Percentiles rank a stretch among this genome's conserved stretches.
Conservation (phyloP, 2,888 invertebrate genomes). For the Orthosia incerta region DNA sequence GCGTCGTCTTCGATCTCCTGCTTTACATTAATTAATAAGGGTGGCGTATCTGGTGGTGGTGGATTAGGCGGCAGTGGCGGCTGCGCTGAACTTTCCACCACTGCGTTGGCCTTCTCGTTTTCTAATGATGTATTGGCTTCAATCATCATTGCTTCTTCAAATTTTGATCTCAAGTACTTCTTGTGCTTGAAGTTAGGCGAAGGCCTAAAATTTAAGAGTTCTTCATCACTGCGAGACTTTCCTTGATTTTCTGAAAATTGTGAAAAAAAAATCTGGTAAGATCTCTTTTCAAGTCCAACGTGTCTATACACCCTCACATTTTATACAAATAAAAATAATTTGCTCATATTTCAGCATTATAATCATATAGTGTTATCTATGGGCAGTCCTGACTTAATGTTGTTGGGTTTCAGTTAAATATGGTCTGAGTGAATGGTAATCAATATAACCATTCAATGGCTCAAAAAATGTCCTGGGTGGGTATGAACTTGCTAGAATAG, state of each 20-base stretch:
- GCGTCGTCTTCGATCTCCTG: slow-evolving; percentile 74
- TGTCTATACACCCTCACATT: no score
- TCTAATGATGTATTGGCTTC: slow-evolving; percentile 12
- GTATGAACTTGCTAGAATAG: no score
- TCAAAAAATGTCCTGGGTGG: no score
- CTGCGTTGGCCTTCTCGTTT: slow-evolving; percentile 23
- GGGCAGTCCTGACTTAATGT: no score
- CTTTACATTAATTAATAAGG: slow-evolving; percentile 65
- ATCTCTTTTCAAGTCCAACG: no score
- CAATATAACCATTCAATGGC: no score
- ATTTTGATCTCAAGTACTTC: slow-evolving; percentile 79
- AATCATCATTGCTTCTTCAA: slow-evolving; percentile 67
- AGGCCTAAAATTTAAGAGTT: slow-evolving; percentile 76
- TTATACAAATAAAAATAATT: no score
- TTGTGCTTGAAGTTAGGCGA: slow-evolving; percentile 82
- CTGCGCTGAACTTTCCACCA: slow-evolving; percentile 51
- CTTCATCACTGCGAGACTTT: slow-evolving; percentile 68
- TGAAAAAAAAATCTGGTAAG: no score
- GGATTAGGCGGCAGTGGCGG: slow-evolving; percentile 77
- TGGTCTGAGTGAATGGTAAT: no score
- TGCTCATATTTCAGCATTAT: no score
- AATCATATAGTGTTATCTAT: no score
- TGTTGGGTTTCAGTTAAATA: no score
- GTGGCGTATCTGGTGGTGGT: slow-evolving; percentile 72
- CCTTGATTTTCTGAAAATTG: slow-evolving; percentile 43